Base-by-base conservation (phyloP, 2,888 invertebrate species). In the Criorhina ranunculi region DNA sequence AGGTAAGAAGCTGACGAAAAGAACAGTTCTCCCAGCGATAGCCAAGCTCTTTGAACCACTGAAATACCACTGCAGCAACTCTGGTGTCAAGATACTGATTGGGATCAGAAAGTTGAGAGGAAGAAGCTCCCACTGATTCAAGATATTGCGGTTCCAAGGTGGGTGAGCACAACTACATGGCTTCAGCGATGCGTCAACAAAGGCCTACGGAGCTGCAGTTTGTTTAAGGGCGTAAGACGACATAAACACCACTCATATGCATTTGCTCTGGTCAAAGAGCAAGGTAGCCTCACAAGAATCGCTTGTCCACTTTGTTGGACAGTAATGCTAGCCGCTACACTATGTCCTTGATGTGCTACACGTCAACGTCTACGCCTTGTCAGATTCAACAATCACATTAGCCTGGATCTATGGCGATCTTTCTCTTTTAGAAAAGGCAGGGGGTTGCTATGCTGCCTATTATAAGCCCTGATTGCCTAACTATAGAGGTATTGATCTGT, bases 371-470 rank as follows among this genome's bases (percentile, higher is more conserved):
- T 64, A 35, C 15, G 77, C 80, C n/a, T 87, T 77, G 85, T 57
- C 72, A 8, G 87, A 87, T 33, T 87, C 85, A 1, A 62, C 64
- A 31, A 73, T 87, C 3, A 57, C 73, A 0, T 44, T 87, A 5
- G 73, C 64, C 7, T 87, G 81, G 85, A 53, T 87, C 9, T 35
- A 2, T 1, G 31, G n/a, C n/a, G n/a, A n/a, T n/a, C n/a, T n/a
- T n/a, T n/a, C n/a, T n/a, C n/a, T n/a, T n/a, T n/a, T n/a, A n/a
- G n/a, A n/a, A n/a, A n/a, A n/a, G n/a, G n/a, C n/a, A n/a, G n/a
- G n/a, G n/a, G n/a, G n/a, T n/a, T n/a, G n/a, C n/a, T n/a, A n/a
- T n/a, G n/a, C n/a, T n/a, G n/a, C n/a, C n/a, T n/a, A n/a, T n/a
- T n/a, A n/a, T n/a, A n/a, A n/a, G n/a, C n/a, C n/a, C n/a, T n/a